A percentile compares a stretch with the other conserved stretches of the same genome.
These are phyloP conservation scores for Lepilemur ruficaudatus DNA, from an alignment of 2,797 vertebrate species.

Conservation along the genomic window DNA sequence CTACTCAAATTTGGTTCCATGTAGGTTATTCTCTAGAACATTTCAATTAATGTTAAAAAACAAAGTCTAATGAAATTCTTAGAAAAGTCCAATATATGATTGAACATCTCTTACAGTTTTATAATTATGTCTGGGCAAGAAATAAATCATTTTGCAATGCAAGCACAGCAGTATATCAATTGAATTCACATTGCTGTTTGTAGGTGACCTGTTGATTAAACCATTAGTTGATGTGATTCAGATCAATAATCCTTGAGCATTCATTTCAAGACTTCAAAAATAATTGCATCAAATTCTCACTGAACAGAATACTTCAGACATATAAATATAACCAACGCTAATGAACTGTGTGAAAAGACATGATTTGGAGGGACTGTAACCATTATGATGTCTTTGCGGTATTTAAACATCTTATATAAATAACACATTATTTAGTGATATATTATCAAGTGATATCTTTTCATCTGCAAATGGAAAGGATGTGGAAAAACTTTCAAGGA, in stretches of 20 bases:
- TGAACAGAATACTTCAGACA: slow-evolving; percentile 30
- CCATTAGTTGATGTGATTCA: slow-evolving; percentile 33
- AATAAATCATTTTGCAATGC: slow-evolving; percentile 70
- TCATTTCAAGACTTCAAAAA: slow-evolving; percentile 65
- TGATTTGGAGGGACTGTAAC: not conserved
- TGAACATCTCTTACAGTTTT: slow-evolving; percentile 68
- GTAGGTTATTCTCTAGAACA: slow-evolving; percentile 27
- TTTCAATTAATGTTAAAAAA: slow-evolving; percentile 67
- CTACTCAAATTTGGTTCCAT: slow-evolving; percentile 20
- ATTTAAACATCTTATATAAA: slow-evolving; percentile 27
- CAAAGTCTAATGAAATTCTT: slow-evolving; percentile 63
- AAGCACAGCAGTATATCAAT: slow-evolving; percentile 42
- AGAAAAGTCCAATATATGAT: slow-evolving; percentile 43
- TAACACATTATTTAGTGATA: not conserved
- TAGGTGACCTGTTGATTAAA: slow-evolving; percentile 71
- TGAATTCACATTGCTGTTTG: slow-evolving; percentile 64
- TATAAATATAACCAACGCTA: slow-evolving; percentile 33
- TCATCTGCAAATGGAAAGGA: not conserved
- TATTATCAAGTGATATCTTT: not conserved
- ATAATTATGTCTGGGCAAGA: slow-evolving; percentile 67
- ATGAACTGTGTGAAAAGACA: slow-evolving; percentile 29
- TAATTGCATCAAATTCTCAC: slow-evolving; percentile 49
- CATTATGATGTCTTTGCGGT: not conserved
- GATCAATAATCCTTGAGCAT: slow-evolving; percentile 62
- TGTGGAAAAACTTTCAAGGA: not conserved